Evolutionary conservation across 2,888 invertebrate species (phyloP), one percentile per base, ranked within the genome.

Genomic region (Drosophila quinaria): DNA sequence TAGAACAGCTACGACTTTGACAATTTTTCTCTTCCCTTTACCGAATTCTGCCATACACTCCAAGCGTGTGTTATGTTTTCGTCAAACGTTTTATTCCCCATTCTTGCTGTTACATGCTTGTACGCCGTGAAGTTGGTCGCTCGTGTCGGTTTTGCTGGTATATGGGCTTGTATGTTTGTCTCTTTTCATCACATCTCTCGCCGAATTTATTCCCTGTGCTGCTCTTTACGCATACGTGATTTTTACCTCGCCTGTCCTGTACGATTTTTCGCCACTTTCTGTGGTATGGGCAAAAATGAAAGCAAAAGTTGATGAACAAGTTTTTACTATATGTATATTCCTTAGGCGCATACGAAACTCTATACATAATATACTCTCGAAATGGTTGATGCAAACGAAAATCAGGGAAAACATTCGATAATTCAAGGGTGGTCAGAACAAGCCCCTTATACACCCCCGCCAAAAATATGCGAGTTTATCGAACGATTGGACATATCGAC

Each of bases 241-340:
- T 87, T 86, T 80, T 81, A 64, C 68, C 56, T 60, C 37, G 67
- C 60, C 63, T 83, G 70, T 69, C 37, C 68, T 69, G 67, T 78
- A 69, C 65, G 71, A 81, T 71, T 78, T 87, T 88, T 78, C 72
- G 77, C 80, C 68, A 78, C 83, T 79, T 62, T 78, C 62, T 72
- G 69, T 50, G 58, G 74, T 62, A 66, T 70, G 74, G 37, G 69
- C 62, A 74, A 77, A 80, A 90, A 89, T 80, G 91, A 91, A 91
- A 91, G 91, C 91, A 91, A 91, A 90, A 91, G 91, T 91, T 88
- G 90, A 82, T 80, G 80, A 82, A 89, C 91, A 80, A 84, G 89
- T 89, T 89, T 83, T 77, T 72, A 65, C 51, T 79, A 70, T 59
- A 78, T 59, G 64, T 69, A 66, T 56, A 62, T 69, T 67, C 33